Evolutionary conservation across 2,888 invertebrate species (phyloP).

Genomic region (Leptopilina myrica): DNA sequence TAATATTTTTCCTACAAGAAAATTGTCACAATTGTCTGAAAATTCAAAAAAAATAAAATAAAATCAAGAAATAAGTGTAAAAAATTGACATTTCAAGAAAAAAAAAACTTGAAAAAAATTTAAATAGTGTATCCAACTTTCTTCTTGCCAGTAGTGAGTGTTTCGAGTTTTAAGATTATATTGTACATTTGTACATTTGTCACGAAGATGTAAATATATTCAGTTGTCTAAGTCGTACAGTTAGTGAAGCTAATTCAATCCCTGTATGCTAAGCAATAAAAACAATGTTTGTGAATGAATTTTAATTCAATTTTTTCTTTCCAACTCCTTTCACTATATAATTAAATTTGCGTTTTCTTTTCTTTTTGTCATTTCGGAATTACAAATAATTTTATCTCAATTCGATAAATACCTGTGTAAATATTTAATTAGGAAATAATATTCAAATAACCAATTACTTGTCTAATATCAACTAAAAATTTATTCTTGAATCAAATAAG

Average conservation of each 20-base stretch:
- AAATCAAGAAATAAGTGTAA: background rate
- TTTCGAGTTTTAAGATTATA: slow-evolving; percentile 29
- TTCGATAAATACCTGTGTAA: no score
- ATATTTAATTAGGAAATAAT: no score
- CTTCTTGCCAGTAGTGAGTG: slow-evolving; percentile 23
- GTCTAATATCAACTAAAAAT: no score
- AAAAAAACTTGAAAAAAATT: background rate
- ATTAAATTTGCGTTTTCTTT: background rate
- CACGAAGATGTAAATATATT: slow-evolving; percentile 50
- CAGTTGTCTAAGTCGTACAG: slow-evolving; percentile 51
- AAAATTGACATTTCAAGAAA: no score
- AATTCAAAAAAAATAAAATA: background rate
- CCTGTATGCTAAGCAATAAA: slow-evolving; percentile 32
- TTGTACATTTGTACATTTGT: slow-evolving; percentile 33
- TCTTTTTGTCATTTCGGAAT: no score
- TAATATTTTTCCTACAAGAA: background rate
- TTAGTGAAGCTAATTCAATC: slow-evolving; percentile 35
- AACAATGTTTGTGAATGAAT: slow-evolving; percentile 38
- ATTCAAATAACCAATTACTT: no score
- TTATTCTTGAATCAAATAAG: no score
- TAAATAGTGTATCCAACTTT: background rate
- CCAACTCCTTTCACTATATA: background rate
- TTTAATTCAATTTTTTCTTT: background rate
- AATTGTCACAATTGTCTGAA: background rate
- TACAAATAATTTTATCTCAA: no score